phyloP scores from a whole-genome alignment of 2,797 vertebrate genomes.

The Eulemur rubriventer region DNA sequence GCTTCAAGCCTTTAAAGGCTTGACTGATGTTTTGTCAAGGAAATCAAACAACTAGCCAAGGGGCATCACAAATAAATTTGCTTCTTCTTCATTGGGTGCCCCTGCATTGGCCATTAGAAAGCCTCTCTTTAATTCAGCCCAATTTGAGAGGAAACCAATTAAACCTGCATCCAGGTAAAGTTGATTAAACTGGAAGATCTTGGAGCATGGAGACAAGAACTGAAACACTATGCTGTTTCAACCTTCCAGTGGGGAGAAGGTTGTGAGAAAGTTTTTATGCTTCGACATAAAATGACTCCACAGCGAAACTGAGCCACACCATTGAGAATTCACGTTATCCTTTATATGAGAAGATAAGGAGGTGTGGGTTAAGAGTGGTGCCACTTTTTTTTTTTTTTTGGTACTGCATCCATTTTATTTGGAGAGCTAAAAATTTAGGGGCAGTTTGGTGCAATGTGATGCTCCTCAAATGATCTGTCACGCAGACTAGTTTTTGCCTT shows the following conservation, averaged over 20 bases:
- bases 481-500: background rate
- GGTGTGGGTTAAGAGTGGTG: background rate
- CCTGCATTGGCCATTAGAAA: constrained; percentile 79
- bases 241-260: background rate
- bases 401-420: background rate
- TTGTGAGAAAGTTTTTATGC: background rate
- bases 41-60: constrained; percentile 82
- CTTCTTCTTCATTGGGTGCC: constrained; percentile 71
- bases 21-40: constrained; percentile 76
- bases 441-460: background rate
- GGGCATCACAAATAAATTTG: constrained; percentile 83
- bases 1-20: constrained; percentile 81
- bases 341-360: background rate
- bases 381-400: background rate
- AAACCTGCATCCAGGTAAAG: constrained; percentile 5
- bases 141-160: constrained; percentile 78
- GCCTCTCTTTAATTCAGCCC: constrained; percentile 73
- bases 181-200: background rate
- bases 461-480: background rate
- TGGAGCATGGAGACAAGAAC: background rate
- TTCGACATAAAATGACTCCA: background rate
- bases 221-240: background rate
- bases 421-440: background rate
- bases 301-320: background rate
- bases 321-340: background rate